Evolutionary conservation across 2,797 vertebrate genomes (phyloP).

Genomic region (Scarus forsteni): DNA sequence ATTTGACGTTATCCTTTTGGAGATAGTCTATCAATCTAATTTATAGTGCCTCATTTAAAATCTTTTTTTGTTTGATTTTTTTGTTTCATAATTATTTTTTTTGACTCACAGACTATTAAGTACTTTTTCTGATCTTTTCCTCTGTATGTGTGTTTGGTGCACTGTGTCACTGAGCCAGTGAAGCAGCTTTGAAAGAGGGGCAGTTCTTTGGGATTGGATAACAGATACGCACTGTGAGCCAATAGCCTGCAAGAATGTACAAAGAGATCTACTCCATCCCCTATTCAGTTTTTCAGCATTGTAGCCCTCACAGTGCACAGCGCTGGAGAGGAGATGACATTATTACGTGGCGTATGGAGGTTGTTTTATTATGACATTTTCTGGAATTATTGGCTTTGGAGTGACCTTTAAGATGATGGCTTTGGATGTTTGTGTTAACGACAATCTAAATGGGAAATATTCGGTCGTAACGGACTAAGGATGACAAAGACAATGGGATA

Average conservation of each 20-base stretch:
- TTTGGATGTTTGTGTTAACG: not conserved
- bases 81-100: no score
- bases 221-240: slow-evolving; percentile 7
- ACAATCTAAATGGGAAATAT: slow-evolving; percentile 9
- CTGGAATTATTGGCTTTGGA: not conserved
- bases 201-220: slow-evolving; percentile 44
- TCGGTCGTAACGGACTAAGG: slow-evolving; percentile 17
- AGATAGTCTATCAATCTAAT: no score
- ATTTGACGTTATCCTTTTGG: no score
- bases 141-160: no score
- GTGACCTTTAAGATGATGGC: not conserved
- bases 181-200: no score
- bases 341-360: slow-evolving; percentile 13
- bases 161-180: no score
- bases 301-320: slow-evolving; percentile 31
- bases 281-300: slow-evolving; percentile 34
- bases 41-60: no score
- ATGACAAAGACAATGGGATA: slow-evolving; percentile 65
- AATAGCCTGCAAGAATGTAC: slow-evolving; percentile 55
- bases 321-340: slow-evolving; percentile 42
- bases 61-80: no score
- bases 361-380: not conserved
- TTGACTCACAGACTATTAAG: no score
- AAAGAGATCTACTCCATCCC: slow-evolving; percentile 79
- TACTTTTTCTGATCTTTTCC: no score